Percentiles rank a stretch among this genome's conserved stretches.
These are phyloP conservation scores for Anabas testudineus DNA, from an alignment of 2,797 vertebrate species.

Conservation along the genomic window DNA sequence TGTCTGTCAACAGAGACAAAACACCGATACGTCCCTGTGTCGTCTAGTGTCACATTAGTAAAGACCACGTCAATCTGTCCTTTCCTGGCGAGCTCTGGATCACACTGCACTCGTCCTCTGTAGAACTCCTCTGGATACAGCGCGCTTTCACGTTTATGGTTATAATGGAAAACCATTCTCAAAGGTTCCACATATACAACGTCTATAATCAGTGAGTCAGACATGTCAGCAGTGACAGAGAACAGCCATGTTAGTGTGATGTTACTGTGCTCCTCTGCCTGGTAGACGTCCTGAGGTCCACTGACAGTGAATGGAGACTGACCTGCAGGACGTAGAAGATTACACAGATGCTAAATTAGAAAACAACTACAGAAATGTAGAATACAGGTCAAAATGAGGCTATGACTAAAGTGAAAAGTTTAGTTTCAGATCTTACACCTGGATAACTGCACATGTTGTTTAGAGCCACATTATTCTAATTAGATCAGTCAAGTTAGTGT, in stretches of 20 bases:
- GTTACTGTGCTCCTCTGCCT: conserved; percentile 10
- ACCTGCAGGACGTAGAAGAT: background rate
- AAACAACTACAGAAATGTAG: too few species aligned
- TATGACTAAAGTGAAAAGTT: too few species aligned
- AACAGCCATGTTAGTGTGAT: background rate
- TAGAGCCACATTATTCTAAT: too few species aligned
- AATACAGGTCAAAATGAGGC: too few species aligned
- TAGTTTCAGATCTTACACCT: too few species aligned
- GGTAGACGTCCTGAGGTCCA: background rate
- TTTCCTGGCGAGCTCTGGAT: too few species aligned
- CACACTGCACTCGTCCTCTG: too few species aligned
- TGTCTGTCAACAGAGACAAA: background rate
- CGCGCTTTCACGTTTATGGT: background rate
- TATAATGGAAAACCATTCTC: background rate
- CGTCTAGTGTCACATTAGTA: background rate
- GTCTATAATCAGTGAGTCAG: background rate
- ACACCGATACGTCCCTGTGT: background rate
- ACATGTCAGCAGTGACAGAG: rapidly evolving
- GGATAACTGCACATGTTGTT: too few species aligned
- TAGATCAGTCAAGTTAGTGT: too few species aligned
- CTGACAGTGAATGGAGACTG: background rate
- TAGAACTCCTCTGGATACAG: too few species aligned
- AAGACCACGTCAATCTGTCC: background rate
- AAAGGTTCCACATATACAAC: background rate
- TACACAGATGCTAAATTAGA: too few species aligned